Conservation (phyloP, 2,888 invertebrate genomes). For the Plagodis pulveraria region DNA sequence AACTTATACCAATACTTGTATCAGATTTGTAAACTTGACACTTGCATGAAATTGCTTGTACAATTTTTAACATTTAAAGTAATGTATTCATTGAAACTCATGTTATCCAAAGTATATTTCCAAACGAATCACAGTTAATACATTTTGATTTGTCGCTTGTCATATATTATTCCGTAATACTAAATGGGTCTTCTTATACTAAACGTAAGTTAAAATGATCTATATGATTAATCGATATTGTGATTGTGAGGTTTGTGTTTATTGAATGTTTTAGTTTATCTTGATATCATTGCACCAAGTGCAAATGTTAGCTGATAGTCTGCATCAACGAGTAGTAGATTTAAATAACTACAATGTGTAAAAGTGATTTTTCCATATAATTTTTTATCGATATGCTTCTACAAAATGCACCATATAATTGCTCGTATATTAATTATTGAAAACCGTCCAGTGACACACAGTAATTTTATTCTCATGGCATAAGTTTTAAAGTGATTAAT, state of each 20-base stretch:
- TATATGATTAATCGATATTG: conserved; percentile 61
- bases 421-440: conserved; percentile 57
- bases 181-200: conserved; percentile 27
- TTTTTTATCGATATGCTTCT: conserved; percentile 23
- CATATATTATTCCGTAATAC: conserved; percentile 8
- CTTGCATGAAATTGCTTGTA: too few species aligned
- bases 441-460: conserved; percentile 79
- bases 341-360: conserved; percentile 47
- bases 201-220: conserved; percentile 42
- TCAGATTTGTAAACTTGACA: too few species aligned
- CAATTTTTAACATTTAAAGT: too few species aligned
- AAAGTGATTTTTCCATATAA: conserved; percentile 34
- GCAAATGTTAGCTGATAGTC: conserved; percentile 64
- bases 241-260: conserved; percentile 71
- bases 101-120: too few species aligned
- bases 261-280: conserved; percentile 61
- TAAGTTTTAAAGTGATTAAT: conserved; percentile 30
- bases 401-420: conserved; percentile 56
- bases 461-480: conserved; percentile 53
- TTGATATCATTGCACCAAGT: conserved; percentile 76
- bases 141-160: not conserved
- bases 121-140: not conserved
- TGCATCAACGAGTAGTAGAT: conserved; percentile 71
- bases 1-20: too few species aligned
- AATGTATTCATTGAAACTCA: too few species aligned